Conservation (phyloP, 2,888 invertebrate species). For the Machimus rusticus region DNA sequence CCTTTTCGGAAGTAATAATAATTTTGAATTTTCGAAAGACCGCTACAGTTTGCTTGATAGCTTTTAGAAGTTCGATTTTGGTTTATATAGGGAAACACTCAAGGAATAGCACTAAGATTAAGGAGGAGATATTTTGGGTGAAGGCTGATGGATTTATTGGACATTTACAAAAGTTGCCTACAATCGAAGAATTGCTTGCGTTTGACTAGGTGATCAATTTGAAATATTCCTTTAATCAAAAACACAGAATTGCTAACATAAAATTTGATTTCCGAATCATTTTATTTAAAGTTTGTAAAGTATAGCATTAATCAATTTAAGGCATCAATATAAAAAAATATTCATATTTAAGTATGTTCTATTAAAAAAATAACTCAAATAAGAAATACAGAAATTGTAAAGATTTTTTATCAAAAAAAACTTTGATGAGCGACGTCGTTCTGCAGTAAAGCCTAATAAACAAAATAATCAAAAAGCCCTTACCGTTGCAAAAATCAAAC, state of each 20-base stretch:
- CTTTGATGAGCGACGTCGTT: not conserved
- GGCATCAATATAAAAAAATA: too few species aligned
- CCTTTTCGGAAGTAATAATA: not conserved
- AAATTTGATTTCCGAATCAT: not conserved
- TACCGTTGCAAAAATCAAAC: not conserved
- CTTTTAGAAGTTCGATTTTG: not conserved
- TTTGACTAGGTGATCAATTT: not conserved
- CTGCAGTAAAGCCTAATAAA: not conserved
- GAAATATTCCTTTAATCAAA: not conserved
- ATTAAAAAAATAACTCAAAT: too few species aligned
- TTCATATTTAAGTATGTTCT: too few species aligned
- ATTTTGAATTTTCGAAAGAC: not conserved
- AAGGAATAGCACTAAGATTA: not conserved
- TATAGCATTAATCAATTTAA: too few species aligned
- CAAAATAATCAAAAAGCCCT: not conserved
- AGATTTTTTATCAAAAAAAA: too few species aligned
- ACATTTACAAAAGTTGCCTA: not conserved
- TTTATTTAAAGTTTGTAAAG: too few species aligned
- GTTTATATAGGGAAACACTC: not conserved
- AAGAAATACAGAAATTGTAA: too few species aligned
- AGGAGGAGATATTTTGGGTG: not conserved
- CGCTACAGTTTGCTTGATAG: not conserved
- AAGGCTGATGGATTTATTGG: not conserved
- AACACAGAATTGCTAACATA: not conserved
- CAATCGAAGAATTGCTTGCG: not conserved